A percentile compares a stretch with the other conserved stretches of the same genome.
These are phyloP conservation scores for Lymantria monacha DNA, from an alignment of 2,888 invertebrate species.

Conservation along the genomic window DNA sequence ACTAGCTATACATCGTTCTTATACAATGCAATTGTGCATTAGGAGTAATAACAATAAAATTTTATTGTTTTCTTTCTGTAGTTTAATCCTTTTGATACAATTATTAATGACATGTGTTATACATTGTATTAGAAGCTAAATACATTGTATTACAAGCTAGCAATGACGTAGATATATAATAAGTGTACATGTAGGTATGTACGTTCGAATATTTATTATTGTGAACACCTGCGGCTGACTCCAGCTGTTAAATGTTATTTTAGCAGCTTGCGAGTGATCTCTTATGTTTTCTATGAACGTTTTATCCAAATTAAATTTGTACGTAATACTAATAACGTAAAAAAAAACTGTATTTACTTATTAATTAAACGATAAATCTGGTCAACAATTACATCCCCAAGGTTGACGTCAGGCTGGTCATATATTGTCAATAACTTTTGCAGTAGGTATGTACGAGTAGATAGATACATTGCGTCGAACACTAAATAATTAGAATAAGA, in stretches of 20 bases:
- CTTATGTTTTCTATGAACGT: constrained; percentile 1
- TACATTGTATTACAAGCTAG: neutral
- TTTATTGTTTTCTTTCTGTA: neutral
- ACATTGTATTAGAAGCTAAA: neutral
- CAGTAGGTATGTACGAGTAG: too few species aligned
- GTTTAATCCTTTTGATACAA: too few species aligned
- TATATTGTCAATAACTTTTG: too few species aligned
- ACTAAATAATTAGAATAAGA: too few species aligned
- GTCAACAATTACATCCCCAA: too few species aligned
- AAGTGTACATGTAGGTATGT: neutral
- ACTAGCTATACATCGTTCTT: constrained; percentile 16
- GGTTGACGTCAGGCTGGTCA: too few species aligned
- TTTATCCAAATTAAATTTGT: neutral
- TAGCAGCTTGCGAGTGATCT: constrained; percentile 15
- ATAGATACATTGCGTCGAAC: too few species aligned
- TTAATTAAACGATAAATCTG: neutral
- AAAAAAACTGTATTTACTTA: neutral
- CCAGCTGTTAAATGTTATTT: constrained; percentile 21
- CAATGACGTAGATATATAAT: neutral
- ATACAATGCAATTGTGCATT: constrained; percentile 11
- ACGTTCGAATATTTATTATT: constrained; percentile 10
- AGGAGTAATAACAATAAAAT: neutral
- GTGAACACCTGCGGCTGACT: constrained; percentile 16
- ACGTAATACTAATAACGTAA: neutral
- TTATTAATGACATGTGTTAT: too few species aligned